Conservation (phyloP, 2,797 vertebrate genomes). For the Lindbergichthys nudifrons region DNA sequence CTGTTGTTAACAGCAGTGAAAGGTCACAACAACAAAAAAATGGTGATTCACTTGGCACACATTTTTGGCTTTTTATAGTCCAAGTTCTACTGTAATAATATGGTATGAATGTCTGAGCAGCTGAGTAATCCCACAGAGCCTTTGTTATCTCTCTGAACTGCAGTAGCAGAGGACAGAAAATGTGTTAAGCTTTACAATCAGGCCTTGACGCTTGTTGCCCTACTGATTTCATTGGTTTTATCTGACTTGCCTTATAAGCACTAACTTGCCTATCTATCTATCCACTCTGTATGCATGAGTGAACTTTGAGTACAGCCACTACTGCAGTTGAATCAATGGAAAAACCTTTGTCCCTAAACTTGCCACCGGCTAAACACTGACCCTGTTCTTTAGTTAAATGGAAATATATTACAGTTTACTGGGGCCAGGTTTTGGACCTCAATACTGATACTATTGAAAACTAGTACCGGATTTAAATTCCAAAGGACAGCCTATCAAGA, state of each 20-base stretch:
- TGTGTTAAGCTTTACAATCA: slow-evolving; percentile 35
- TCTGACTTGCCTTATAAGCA: slow-evolving; percentile 18
- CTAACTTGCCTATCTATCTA: slow-evolving; percentile 25
- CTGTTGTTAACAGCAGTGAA: slow-evolving; percentile 24
- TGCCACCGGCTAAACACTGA: slow-evolving; percentile 47
- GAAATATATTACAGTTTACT: slow-evolving; percentile 9
- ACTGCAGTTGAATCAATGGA: slow-evolving; percentile 55
- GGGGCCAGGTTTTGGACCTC: not conserved
- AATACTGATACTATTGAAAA: not conserved
- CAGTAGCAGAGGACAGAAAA: slow-evolving; percentile 41
- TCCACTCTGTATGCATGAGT: slow-evolving; percentile 50
- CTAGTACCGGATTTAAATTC: not conserved
- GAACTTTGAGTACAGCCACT: slow-evolving; percentile 27
- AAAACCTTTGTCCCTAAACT: slow-evolving; percentile 66
- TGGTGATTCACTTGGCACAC: slow-evolving; percentile 10
- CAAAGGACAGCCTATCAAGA: not conserved
- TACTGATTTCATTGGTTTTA: slow-evolving; percentile 58
- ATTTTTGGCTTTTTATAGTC: slow-evolving; percentile 50
- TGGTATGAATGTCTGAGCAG: not conserved
- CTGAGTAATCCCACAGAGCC: slow-evolving; percentile 47
- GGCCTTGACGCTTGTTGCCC: slow-evolving; percentile 5
- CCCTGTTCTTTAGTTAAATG: not conserved
- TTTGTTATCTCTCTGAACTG: slow-evolving; percentile 43
- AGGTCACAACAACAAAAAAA: slow-evolving; percentile 23
- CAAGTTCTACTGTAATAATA: slow-evolving; percentile 34